phyloP scores from a whole-genome alignment of 1,140 invertebrate genomes.

The Drosophila punjabiensis region DNA sequence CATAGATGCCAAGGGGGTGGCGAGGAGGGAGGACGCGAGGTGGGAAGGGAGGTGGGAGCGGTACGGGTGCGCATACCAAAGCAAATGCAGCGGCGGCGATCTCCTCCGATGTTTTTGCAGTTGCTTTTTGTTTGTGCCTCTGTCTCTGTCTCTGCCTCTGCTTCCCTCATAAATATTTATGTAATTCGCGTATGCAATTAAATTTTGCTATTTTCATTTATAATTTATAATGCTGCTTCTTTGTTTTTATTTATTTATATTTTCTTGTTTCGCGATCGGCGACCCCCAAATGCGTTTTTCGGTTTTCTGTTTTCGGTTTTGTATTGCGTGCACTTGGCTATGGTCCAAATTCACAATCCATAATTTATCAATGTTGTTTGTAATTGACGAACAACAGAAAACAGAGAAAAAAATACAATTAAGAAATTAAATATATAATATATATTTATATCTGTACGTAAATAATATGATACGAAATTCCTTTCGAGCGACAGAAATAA shows the following conservation, averaged over 20 bases:
- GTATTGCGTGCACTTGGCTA: conserved; percentile 34
- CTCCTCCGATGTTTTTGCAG: conserved; percentile 40
- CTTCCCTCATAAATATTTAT: conserved; percentile 42
- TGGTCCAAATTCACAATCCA: conserved; percentile 44
- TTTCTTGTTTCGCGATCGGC: conserved; percentile 14
- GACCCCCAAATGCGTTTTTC: conserved; percentile 49
- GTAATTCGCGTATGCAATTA: conserved; percentile 20
- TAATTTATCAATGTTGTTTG: conserved; percentile 49
- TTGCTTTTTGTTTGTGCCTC: conserved; percentile 5
- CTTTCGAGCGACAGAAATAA: conserved; percentile 5
- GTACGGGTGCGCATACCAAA: conserved; percentile 53
- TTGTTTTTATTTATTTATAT: conserved; percentile 17
- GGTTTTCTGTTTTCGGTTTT: conserved; percentile 18
- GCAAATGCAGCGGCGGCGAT: conserved; percentile 53
- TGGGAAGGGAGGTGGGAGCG: not conserved
- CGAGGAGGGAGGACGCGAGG: conserved; percentile 1
- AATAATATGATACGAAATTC: conserved; percentile 20
- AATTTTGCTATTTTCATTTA: conserved; percentile 37
- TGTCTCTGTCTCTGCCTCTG: not conserved
- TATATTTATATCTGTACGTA: not conserved
- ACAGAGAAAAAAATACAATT: conserved; percentile 5
- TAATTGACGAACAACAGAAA: conserved; percentile 11
- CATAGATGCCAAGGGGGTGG: conserved; percentile 35
- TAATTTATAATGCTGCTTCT: conserved; percentile 27
- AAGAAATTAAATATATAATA: conserved; percentile 27